Base-by-base conservation (phyloP, 2,888 invertebrate species). In the Synergus laeviventris region DNA sequence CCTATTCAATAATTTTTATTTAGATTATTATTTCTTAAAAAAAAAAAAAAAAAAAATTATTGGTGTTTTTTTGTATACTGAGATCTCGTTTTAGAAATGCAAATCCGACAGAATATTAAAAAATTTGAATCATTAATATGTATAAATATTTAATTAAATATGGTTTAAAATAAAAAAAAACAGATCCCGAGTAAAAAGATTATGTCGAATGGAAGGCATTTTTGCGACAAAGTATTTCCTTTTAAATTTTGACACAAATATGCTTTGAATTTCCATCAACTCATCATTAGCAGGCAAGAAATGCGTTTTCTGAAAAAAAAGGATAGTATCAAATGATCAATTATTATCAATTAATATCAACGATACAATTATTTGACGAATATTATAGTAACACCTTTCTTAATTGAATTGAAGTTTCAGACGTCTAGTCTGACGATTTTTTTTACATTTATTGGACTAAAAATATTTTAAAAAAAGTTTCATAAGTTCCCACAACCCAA, bases 231-330 rank as follows among this genome's bases (percentile, higher is more conserved):
- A 49, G 45, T 42, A 54, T 73, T 59, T n/a, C 11, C 12, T 18
- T 38, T n/a, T 18, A 61, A 60, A 21, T 73, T 38, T 16, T 12
- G 36, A 16, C 24, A 8, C n/a, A 49, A 11, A 38, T 61, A 61
- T 76, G 14, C 18, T 59, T 7, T 24, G 42, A n/a, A 42, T 49
- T 56, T 18, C 36, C 42, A 74, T 62, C 31, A 74, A 49, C 36
- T 60, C 70, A 39, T 66, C 24, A 39, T 49, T 45, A 61, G 12
- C 49, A 21, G n/a, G 56, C 31, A 73, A 73, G 56, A 73, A 49
- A 56, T 24, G 31, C 38, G 42, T 38, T 59, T 12, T 56, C 38
- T 54, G 14, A 56, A 9, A 31, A 9, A 31, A 56, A 59, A 31
- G 49, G 45, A 70, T 39, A 18, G 3, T 21, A 24, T 36, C 59